These are phyloP conservation scores for Brenthis ino DNA, from an alignment of 2,888 invertebrate species.

Conservation along the genomic window DNA sequence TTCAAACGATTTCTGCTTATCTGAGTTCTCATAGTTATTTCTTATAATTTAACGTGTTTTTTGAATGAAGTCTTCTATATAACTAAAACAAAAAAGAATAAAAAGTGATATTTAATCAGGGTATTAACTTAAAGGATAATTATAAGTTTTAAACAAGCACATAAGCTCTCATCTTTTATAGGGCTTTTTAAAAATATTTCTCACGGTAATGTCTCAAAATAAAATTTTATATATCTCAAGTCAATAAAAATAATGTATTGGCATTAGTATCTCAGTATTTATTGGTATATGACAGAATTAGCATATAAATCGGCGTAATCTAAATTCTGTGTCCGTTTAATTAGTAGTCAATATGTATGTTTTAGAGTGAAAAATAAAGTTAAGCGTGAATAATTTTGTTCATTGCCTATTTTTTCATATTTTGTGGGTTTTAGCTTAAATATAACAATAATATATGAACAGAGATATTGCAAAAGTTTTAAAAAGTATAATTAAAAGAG, in stretches of 20 bases:
- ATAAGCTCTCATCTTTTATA: too few species aligned
- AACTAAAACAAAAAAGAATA: not conserved
- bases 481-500: slow-evolving; percentile 2
- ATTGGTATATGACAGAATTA: slow-evolving; percentile 13
- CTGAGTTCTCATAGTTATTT: slow-evolving; percentile 40
- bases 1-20: slow-evolving; percentile 48
- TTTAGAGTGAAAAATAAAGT: not conserved
- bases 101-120: not conserved
- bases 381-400: slow-evolving; percentile 4
- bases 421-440: not conserved
- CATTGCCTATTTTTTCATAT: not conserved
- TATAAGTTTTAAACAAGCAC: too few species aligned
- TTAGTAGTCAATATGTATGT: slow-evolving; percentile 4
- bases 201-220: slow-evolving; percentile 13
- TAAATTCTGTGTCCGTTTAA: slow-evolving; percentile 12
- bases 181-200: not conserved
- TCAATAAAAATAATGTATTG: slow-evolving; percentile 16
- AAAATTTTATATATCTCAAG: slow-evolving; percentile 4
- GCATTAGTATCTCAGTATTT: slow-evolving; percentile 13
- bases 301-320: slow-evolving; percentile 15
- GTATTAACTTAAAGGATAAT: too few species aligned
- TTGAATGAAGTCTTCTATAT: not conserved
- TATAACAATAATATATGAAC: not conserved
- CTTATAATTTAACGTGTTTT: slow-evolving; percentile 12
- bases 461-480: slow-evolving; percentile 1